Percentiles rank a stretch among this genome's conserved stretches.
phyloP scores from a whole-genome alignment of 2,888 invertebrate species.

The Digitonthophagus gazella region DNA sequence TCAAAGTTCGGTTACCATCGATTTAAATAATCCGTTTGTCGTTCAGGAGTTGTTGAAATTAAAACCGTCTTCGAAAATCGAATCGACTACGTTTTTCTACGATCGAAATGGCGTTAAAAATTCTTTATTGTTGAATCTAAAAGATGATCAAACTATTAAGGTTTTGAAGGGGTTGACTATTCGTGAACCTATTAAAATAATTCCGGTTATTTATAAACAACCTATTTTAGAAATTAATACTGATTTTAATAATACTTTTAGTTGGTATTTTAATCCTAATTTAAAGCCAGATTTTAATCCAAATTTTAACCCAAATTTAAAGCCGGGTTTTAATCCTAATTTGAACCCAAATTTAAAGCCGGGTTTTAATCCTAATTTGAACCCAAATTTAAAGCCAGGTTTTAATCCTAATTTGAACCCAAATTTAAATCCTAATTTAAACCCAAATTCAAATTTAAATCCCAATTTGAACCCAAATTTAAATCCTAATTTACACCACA shows the following conservation, averaged over 20 bases:
- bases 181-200: background rate
- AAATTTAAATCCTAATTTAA: no score
- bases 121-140: background rate
- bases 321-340: no score
- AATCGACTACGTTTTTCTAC: background rate
- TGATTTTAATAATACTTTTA: background rate
- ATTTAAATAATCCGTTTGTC: background rate
- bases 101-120: background rate
- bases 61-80: background rate
- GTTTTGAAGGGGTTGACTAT: background rate
- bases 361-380: no score
- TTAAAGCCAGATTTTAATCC: no score
- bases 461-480: no score
- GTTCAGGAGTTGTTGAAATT: background rate
- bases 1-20: background rate
- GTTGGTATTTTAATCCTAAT: no score
- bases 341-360: no score
- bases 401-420: no score
- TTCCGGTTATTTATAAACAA: conserved; percentile 2
- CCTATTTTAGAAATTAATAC: background rate
- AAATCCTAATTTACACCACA: no score
- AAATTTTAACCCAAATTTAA: no score
- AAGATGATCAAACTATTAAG: background rate
- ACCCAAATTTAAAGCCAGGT: no score
- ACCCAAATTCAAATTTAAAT: no score